phyloP scores from a whole-genome alignment of 1,140 invertebrate species.

The Ridgeia piscesae region DNA sequence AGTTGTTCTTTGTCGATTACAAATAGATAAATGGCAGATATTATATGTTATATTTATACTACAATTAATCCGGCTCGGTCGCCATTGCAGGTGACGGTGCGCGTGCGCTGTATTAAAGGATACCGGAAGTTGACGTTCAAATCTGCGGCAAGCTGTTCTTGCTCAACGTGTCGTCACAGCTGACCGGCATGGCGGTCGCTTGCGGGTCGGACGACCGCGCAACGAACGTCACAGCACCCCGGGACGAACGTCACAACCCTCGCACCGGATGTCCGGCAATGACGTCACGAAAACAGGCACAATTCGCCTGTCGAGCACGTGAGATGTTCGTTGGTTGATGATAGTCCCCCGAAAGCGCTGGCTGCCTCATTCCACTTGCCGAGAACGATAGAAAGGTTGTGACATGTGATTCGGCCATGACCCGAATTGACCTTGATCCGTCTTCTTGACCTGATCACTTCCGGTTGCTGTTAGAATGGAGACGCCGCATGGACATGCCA shows the following conservation, averaged over 20 bases:
- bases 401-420: not conserved
- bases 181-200: slow-evolving; percentile 13
- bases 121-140: slow-evolving; percentile 76
- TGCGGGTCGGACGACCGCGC: not conserved
- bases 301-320: not conserved
- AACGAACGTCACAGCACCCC: not conserved
- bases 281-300: not conserved
- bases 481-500: not conserved
- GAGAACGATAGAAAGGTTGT: not conserved
- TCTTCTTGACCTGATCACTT: not conserved
- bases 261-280: not conserved
- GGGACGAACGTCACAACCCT: not conserved
- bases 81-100: slow-evolving; percentile 66
- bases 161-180: slow-evolving; percentile 59
- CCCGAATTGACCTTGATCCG: not conserved
- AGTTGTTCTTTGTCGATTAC: not conserved
- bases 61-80: not conserved
- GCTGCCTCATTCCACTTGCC: not conserved
- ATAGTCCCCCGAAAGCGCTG: not conserved
- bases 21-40: not conserved
- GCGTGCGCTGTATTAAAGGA: slow-evolving; percentile 76
- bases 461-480: not conserved
- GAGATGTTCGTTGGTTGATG: too few relatives aligned
- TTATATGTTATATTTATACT: not conserved
- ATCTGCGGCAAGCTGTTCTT: slow-evolving; percentile 78